phyloP scores from a whole-genome alignment of 2,797 vertebrate species.

The Pangasius djambal region DNA sequence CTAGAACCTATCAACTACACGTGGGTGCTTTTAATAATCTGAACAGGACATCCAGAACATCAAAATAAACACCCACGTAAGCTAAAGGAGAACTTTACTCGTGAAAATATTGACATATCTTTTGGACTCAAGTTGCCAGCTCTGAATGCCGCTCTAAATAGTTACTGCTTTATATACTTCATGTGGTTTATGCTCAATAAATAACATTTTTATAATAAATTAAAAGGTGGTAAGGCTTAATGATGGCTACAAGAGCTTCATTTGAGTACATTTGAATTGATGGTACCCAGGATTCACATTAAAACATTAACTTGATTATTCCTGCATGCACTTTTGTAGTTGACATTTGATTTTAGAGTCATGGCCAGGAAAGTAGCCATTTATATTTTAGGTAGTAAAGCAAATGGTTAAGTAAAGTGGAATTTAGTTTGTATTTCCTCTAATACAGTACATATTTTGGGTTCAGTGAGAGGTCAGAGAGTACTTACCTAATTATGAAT shows the following conservation, averaged over 20 bases:
- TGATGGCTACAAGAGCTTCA: neutral
- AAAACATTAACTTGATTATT: neutral
- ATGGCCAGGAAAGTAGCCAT: neutral
- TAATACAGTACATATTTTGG: neutral
- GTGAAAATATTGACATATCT: neutral
- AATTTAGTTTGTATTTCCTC: neutral
- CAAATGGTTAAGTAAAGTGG: neutral
- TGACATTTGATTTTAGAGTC: neutral
- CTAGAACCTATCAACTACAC: neutral
- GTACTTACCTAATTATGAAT: neutral
- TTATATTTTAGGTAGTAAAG: neutral
- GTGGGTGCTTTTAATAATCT: neutral
- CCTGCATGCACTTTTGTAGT: neutral
- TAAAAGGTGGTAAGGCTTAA: neutral
- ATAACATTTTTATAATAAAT: no score
- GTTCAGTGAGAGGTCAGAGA: neutral
- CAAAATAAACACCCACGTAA: neutral
- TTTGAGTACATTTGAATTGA: neutral
- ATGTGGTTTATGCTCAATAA: neutral
- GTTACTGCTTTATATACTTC: neutral
- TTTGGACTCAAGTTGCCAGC: neutral
- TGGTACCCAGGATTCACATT: neutral
- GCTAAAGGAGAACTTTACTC: neutral
- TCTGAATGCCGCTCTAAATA: neutral
- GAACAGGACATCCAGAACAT: neutral